These are phyloP conservation scores for Catonia carolina DNA, from an alignment of 2,888 invertebrate genomes.

Conservation along the genomic window DNA sequence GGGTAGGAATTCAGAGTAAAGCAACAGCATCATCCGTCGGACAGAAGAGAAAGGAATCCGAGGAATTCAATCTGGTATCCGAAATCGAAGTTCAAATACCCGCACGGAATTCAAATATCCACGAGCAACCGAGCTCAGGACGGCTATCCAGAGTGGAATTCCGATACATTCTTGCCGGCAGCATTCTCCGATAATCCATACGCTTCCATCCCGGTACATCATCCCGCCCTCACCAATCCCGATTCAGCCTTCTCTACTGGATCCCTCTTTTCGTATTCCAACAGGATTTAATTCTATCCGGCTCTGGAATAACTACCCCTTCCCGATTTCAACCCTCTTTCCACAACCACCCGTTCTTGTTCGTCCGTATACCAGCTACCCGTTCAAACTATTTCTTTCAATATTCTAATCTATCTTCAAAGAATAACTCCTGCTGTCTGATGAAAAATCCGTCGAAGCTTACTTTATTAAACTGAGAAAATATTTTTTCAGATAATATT, in stretches of 20 bases:
- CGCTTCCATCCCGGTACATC: slow-evolving; percentile 3
- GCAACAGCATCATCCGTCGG: slow-evolving; percentile 2
- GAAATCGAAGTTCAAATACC: slow-evolving; percentile 15
- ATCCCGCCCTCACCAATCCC: slow-evolving; percentile 15
- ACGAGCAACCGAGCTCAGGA: slow-evolving; percentile 1
- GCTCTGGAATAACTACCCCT: too few relatives aligned
- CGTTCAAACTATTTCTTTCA: too few relatives aligned
- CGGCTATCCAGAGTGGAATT: slow-evolving; percentile 1
- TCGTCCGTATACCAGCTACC: too few relatives aligned
- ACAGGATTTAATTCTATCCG: too few relatives aligned
- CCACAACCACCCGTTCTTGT: too few relatives aligned
- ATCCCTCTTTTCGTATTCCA: too few relatives aligned
- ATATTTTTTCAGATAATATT: too few relatives aligned
- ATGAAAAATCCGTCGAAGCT: too few relatives aligned
- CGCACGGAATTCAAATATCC: slow-evolving; percentile 14
- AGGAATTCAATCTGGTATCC: slow-evolving; percentile 14
- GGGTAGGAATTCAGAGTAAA: neutral
- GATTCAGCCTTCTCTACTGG: neutral
- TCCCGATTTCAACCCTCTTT: too few relatives aligned
- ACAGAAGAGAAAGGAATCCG: slow-evolving; percentile 2
- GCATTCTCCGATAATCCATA: slow-evolving; percentile 17
- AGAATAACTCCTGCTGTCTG: too few relatives aligned
- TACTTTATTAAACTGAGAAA: too few relatives aligned
- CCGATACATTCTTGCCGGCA: slow-evolving; percentile 16
- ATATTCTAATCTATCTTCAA: too few relatives aligned